Evolutionary conservation across 2,797 vertebrate species (phyloP), one percentile per base, ranked within the genome.

Genomic region (Diplodus puntazzo): DNA sequence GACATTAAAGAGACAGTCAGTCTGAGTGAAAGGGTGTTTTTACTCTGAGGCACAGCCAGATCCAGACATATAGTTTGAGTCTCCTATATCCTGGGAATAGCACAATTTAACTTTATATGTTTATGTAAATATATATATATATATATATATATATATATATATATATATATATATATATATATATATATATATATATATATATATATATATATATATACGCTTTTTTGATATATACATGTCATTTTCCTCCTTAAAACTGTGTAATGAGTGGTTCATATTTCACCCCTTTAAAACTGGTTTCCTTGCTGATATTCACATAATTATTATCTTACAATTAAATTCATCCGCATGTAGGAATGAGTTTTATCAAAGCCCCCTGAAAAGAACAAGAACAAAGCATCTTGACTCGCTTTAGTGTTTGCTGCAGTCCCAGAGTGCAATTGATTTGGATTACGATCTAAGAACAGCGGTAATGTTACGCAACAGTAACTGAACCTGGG

Each of bases 401-500:
- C 34, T 43, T 5, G 8, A 39, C 48, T 63, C 27, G 62, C 50
- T 68, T 83, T 75, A 65, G 49, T 76, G 77, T 80, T 69, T 54
- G 54, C 69, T 65, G 18, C 60, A 69, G 23, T 87, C 82, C 73
- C 80, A 69, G 54, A 43, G 67, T 58, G 48, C 55, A 75, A 69
- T 45, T 49, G 79, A 85, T 89, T 78, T 79, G 61, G 73, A 85
- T 83, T 60, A 71, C 4, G 58, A 88, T 88, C 72, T 85, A 83
- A 89, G 48, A 82, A 57, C 54, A 67, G 58, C 61, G 64, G 45
- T 74, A 53, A 72, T 71, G 49, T 78, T 80, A 62, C 39, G 23
- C 53, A 85, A 65, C 57, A 87, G 67, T 60, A 84, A 74, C 73
- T 82, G 14, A 88, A 81, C 71, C 58, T 50, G 48, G 64, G 73